Evolutionary conservation across 2,888 invertebrate genomes (phyloP).

Genomic region (Perizoma flavofasciatum): DNA sequence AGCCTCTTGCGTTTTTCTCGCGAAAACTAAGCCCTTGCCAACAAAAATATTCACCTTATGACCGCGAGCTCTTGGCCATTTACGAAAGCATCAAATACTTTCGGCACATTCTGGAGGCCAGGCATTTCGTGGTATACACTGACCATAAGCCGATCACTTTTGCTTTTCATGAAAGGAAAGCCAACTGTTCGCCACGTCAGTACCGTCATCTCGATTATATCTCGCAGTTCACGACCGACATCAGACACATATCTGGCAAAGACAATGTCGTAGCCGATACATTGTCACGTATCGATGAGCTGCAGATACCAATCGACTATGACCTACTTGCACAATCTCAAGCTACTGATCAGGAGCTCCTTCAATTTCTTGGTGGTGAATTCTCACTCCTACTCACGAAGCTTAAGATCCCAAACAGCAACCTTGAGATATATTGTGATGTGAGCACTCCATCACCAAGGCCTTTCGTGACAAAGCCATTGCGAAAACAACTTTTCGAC

Average conservation of each 20-base stretch:
- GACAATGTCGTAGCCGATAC: too few species aligned
- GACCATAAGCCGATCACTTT: neutral
- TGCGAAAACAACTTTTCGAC: constrained; percentile 39
- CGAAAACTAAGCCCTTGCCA: constrained; percentile 2
- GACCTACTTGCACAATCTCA: too few species aligned
- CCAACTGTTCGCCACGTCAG: neutral
- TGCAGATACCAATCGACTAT: too few species aligned
- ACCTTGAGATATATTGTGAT: constrained; percentile 37
- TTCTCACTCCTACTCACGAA: neutral
- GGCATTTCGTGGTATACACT: neutral
- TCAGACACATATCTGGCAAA: too few species aligned
- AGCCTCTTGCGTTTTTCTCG: neutral
- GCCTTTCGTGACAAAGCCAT: constrained; percentile 34
- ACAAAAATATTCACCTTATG: constrained; percentile 10
- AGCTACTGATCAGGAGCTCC: too few species aligned
- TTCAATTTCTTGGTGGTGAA: too few species aligned
- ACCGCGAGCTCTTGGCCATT: constrained; percentile 13
- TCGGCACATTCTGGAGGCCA: constrained; percentile 17
- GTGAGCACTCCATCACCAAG: constrained; percentile 33
- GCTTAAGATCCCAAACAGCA: constrained; percentile 22
- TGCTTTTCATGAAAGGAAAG: neutral
- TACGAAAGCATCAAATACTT: constrained; percentile 14
- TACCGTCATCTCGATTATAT: neutral
- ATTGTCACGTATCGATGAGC: too few species aligned
- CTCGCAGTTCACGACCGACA: too few species aligned